Percentiles rank a stretch among this genome's conserved stretches.
Evolutionary conservation across 2,888 invertebrate genomes (phyloP).

Genomic region (Neuroscelio doddi): DNA sequence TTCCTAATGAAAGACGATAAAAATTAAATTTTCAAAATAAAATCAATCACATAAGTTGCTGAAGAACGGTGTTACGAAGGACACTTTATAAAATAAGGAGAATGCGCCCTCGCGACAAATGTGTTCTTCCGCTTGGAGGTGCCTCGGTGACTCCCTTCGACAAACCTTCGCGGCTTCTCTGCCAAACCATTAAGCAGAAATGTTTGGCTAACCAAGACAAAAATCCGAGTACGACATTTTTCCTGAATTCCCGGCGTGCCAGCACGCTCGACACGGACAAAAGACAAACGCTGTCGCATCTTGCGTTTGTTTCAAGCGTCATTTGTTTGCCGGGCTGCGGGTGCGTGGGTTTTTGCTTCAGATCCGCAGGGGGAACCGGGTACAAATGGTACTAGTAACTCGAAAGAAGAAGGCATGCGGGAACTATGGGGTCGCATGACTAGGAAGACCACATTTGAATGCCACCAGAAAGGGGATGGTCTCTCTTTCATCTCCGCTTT

Average conservation of each 20-base stretch:
- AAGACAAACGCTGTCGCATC: constrained; percentile 68
- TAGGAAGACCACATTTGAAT: constrained; percentile 68
- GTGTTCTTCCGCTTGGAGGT: constrained; percentile 26
- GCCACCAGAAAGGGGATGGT: constrained; percentile 56
- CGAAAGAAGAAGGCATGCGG: constrained; percentile 57
- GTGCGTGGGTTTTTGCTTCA: constrained; percentile 43
- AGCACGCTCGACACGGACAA: constrained; percentile 61
- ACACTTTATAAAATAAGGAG: constrained; percentile 16
- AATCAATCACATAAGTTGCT: no score
- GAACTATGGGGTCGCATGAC: constrained; percentile 61
- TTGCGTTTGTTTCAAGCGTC: constrained; percentile 72
- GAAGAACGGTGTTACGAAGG: neutral
- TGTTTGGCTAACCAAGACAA: constrained; percentile 71
- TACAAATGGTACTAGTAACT: constrained; percentile 44
- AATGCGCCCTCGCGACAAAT: constrained; percentile 24
- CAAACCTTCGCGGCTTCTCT: constrained; percentile 48
- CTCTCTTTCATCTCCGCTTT: constrained; percentile 64
- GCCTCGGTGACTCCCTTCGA: constrained; percentile 22
- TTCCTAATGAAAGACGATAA: no score
- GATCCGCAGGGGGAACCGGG: constrained; percentile 15
- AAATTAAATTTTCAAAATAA: no score
- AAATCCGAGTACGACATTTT: constrained; percentile 68
- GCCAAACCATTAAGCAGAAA: constrained; percentile 70
- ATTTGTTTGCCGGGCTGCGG: constrained; percentile 67
- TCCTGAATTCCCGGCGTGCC: constrained; percentile 63